Evolutionary conservation across 2,888 invertebrate genomes (phyloP), one percentile per base, ranked within the genome.

Genomic region (Lucinisca nassula): DNA sequence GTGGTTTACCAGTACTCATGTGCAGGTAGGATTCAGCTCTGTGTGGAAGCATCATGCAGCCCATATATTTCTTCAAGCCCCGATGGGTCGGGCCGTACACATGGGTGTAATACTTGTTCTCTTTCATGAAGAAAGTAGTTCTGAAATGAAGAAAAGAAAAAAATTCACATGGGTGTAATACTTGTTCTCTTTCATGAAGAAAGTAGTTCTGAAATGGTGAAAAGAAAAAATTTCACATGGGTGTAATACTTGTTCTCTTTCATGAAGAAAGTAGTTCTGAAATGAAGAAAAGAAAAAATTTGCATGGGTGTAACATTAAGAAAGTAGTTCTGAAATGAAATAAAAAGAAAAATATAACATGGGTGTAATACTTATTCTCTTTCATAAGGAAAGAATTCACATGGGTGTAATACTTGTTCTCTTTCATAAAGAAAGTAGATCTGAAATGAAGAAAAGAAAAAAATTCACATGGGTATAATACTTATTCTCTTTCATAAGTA

Each of bases 121-220:
- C 99, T 96, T 99, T 99, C 99, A 99, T 99, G 95, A 99, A 99
- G 97, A 99, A 99, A n/a, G n/a, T n/a, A n/a, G n/a, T n/a, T n/a
- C n/a, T n/a, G n/a, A n/a, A n/a, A n/a, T n/a, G n/a, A n/a, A n/a
- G n/a, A n/a, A n/a, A n/a, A n/a, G n/a, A n/a, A 99, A 99, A 96
- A 99, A 99, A 95, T 99, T 99, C 95, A 99, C 98, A 95, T 98
- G 98, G 0, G 99, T 99, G 95, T 99, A 99, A 95, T 99, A 99
- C 96, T 99, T 99, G 96, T 99, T 99, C 97, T 99, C 99, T 96
- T 99, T 99, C 99, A 99, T 99, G 95, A 99, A 99, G 97, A 99
- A 99, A 95, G 98, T 99, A 1, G 99, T 99, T 90, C n/a, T n/a
- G n/a, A n/a, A n/a, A n/a, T n/a, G n/a, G n/a, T n/a, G n/a, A n/a